A percentile compares a stretch with the other conserved stretches of the same genome.
Conservation (phyloP, 2,113 vertebrate species). For the Puffinus mauretanicus region DNA sequence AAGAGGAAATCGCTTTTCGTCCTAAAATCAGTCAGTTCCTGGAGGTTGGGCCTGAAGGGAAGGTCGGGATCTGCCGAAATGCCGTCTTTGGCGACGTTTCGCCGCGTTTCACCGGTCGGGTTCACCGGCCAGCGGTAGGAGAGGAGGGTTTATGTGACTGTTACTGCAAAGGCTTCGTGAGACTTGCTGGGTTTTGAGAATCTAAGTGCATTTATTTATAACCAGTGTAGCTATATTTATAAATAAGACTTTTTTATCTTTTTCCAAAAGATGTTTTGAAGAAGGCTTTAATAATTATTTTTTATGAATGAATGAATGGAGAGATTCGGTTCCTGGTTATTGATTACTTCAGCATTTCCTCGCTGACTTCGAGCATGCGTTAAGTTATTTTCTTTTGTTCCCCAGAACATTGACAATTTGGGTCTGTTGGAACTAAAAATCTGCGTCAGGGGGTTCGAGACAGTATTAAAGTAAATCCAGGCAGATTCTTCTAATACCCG, state of each 20-base stretch:
- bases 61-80: not conserved
- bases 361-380: accelerated
- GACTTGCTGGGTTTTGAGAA: not conserved
- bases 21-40: not conserved
- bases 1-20: not conserved
- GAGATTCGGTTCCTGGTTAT: not conserved
- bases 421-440: not conserved
- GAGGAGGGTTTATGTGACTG: not conserved
- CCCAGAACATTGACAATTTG: not conserved
- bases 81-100: accelerated
- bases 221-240: not conserved
- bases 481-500: not conserved
- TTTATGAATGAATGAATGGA: not conserved
- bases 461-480: not conserved
- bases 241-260: not conserved
- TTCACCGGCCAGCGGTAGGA: accelerated
- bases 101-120: accelerated
- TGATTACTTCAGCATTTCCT: not conserved
- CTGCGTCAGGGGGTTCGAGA: accelerated
- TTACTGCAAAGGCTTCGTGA: not conserved
- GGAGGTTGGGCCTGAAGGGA: not conserved
- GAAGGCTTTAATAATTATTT: not conserved
- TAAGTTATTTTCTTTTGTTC: not conserved
- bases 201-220: constrained; percentile 18
- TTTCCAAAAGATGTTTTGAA: not conserved